Evolutionary conservation across 2,888 invertebrate species (phyloP).

Genomic region (Prosapia bicincta): DNA sequence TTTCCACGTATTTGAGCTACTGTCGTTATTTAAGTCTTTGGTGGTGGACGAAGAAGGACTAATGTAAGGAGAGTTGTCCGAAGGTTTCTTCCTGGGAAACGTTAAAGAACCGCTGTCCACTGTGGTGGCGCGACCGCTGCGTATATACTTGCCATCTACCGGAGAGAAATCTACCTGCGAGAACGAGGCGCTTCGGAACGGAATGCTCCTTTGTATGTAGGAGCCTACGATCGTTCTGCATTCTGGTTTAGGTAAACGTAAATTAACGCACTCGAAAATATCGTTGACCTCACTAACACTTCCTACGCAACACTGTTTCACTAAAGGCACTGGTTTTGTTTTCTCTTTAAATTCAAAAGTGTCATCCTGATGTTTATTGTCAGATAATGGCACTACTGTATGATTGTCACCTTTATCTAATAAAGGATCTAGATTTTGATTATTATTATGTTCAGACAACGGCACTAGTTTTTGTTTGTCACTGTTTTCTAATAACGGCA

Average conservation of each 20-base stretch:
- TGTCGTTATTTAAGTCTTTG: constrained; percentile 25
- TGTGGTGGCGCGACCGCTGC: constrained; percentile 37
- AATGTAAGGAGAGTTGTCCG: constrained; percentile 23
- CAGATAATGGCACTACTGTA: too few species aligned
- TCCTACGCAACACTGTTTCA: background rate
- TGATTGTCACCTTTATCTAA: too few species aligned
- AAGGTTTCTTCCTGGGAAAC: constrained; percentile 38
- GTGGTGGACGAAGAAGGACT: constrained; percentile 23
- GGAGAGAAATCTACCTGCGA: constrained; percentile 77
- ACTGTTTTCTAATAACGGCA: background rate
- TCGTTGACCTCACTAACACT: background rate
- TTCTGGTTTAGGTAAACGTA: constrained; percentile 56
- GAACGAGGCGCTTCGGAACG: constrained; percentile 81
- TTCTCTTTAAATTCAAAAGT: too few species aligned
- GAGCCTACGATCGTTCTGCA: constrained; percentile 59
- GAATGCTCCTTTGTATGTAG: constrained; percentile 63
- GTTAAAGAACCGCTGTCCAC: constrained; percentile 28
- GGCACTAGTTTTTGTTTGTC: background rate
- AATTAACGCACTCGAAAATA: constrained; percentile 48
- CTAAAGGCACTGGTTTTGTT: background rate
- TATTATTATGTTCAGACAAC: too few species aligned
- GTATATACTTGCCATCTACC: constrained; percentile 58
- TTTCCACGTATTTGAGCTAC: constrained; percentile 22
- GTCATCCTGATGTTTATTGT: too few species aligned
- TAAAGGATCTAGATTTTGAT: too few species aligned